Conservation (phyloP, 2,113 vertebrate genomes). For the Gasterosteus nipponicus region DNA sequence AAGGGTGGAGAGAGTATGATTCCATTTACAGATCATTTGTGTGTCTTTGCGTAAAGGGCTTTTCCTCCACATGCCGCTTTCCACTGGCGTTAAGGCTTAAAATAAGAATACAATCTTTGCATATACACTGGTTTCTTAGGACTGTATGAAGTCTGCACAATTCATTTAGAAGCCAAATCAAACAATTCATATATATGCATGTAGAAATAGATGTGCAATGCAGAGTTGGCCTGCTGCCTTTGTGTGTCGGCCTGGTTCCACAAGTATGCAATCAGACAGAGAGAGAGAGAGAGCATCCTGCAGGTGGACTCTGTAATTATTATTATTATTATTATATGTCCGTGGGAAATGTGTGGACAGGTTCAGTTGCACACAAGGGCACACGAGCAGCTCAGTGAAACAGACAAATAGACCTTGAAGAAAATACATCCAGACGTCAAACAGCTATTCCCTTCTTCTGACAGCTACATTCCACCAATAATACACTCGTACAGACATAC, state of each 20-base stretch:
- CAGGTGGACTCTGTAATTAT: no score
- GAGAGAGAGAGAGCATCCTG: not conserved
- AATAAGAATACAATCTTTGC: conserved; percentile 26
- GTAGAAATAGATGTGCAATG: not conserved
- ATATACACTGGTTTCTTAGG: not conserved
- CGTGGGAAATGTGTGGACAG: conserved; percentile 13
- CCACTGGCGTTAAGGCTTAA: conserved; percentile 27
- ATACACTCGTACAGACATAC: not conserved
- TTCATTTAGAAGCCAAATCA: not conserved
- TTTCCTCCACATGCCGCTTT: conserved; percentile 25
- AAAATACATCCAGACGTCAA: not conserved
- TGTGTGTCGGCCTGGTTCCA: not conserved
- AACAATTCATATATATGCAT: not conserved
- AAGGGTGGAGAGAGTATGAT: not conserved
- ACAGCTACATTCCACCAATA: not conserved
- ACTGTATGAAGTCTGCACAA: not conserved
- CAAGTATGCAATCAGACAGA: conserved; percentile 25
- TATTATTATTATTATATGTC: conserved; percentile 56
- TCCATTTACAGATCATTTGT: not conserved
- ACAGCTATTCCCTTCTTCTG: not conserved
- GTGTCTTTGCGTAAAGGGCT: conserved; percentile 18
- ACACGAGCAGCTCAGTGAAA: not conserved
- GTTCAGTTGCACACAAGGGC: conserved; percentile 9
- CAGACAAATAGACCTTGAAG: not conserved
- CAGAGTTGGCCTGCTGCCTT: not conserved